phyloP scores from a whole-genome alignment of 2,113 vertebrate species.

The Neotoma lepida region DNA sequence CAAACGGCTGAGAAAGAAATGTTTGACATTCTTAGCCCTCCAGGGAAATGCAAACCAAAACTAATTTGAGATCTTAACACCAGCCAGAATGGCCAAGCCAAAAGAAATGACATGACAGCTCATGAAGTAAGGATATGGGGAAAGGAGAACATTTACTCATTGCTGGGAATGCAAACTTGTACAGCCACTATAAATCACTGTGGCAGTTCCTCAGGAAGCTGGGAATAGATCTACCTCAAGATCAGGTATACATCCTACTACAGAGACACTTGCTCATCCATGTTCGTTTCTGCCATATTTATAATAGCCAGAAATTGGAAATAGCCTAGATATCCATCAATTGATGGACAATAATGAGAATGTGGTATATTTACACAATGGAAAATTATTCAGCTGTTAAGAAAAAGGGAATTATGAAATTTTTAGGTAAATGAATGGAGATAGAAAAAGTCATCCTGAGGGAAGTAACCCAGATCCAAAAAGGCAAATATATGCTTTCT shows the following conservation, averaged over 20 bases:
- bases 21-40: not conserved
- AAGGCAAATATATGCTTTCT: not conserved
- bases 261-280: not conserved
- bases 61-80: not conserved
- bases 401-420: not conserved
- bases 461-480: not conserved
- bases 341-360: not conserved
- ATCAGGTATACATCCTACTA: not conserved
- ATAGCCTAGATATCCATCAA: not conserved
- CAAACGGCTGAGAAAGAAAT: not conserved
- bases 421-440: not conserved
- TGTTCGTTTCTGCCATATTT: not conserved
- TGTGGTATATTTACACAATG: not conserved
- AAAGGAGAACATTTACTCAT: not conserved
- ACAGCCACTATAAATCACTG: not conserved
- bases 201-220: not conserved
- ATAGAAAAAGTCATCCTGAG: not conserved
- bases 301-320: not conserved
- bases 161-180: not conserved
- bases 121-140: not conserved
- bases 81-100: not conserved
- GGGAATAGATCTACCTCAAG: not conserved
- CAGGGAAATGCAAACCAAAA: not conserved
- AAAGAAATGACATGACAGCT: not conserved
- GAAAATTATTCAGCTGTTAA: not conserved